Evolutionary conservation across 2,888 invertebrate genomes (phyloP).

Genomic region (Calliopum simillimum): DNA sequence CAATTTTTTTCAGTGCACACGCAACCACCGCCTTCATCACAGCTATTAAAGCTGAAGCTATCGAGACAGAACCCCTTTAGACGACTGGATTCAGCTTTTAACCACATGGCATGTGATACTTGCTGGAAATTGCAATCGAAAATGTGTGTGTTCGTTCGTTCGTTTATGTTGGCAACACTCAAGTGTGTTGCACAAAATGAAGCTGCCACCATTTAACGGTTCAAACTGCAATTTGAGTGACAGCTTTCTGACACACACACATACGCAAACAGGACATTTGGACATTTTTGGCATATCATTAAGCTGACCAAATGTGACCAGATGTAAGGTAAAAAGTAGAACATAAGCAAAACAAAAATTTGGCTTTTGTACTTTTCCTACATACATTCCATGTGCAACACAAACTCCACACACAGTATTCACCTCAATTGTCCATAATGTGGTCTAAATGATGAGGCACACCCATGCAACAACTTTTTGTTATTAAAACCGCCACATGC

Average conservation of each 20-base stretch:
- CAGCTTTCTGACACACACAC: slow-evolving; percentile 38
- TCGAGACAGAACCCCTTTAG: background rate
- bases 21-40: slow-evolving; percentile 8
- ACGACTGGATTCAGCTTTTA: too few species aligned
- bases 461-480: background rate
- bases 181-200: slow-evolving; percentile 34
- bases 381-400: background rate
- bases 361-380: background rate
- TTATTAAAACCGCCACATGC: background rate
- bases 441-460: background rate
- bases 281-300: slow-evolving; percentile 10
- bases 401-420: background rate
- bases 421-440: slow-evolving; percentile 11
- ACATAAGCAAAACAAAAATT: background rate
- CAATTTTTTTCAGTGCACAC: background rate
- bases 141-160: too few species aligned
- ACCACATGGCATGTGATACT: background rate
- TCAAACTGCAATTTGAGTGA: slow-evolving; percentile 46
- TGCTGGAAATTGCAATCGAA: slow-evolving; percentile 36
- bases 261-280: too few species aligned
- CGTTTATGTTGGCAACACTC: slow-evolving; percentile 39
- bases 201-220: slow-evolving; percentile 46
- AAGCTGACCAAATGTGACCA: slow-evolving; percentile 16
- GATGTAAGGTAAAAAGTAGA: background rate
- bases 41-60: slow-evolving; percentile 6